These are phyloP conservation scores for Drosophila emarginata DNA, from an alignment of 2,888 invertebrate species.

Conservation along the genomic window DNA sequence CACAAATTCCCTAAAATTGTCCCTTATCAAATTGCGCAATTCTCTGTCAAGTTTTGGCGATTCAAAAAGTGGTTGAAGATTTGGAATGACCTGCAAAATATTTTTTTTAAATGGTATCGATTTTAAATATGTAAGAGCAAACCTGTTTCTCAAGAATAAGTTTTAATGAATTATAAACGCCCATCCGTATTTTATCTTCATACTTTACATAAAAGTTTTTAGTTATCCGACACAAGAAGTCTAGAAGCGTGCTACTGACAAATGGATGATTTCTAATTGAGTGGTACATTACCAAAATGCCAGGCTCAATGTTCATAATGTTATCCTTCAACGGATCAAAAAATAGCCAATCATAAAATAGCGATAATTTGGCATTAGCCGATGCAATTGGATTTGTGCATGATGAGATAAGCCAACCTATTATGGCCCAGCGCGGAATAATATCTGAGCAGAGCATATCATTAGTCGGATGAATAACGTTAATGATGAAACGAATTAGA, in stretches of 20 bases:
- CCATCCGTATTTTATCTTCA: slow-evolving; percentile 83
- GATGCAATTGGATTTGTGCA: slow-evolving; percentile 87
- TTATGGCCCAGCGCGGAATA: slow-evolving; percentile 88
- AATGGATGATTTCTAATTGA: slow-evolving; percentile 86
- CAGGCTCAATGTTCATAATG: slow-evolving; percentile 89
- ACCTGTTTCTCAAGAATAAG: slow-evolving; percentile 86
- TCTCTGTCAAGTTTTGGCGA: slow-evolving; percentile 86
- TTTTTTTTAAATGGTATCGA: slow-evolving; percentile 17
- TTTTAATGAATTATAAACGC: slow-evolving; percentile 82
- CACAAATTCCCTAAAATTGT: slow-evolving; percentile 94
- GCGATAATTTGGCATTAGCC: slow-evolving; percentile 86
- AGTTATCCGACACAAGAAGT: slow-evolving; percentile 87
- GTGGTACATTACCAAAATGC: slow-evolving; percentile 88
- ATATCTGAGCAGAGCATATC: slow-evolving; percentile 87
- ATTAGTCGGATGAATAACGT: slow-evolving; percentile 88
- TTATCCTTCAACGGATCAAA: slow-evolving; percentile 87
- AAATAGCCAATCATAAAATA: slow-evolving; percentile 89
- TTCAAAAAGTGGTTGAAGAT: slow-evolving; percentile 85
- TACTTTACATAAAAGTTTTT: slow-evolving; percentile 80
- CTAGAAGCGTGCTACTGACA: slow-evolving; percentile 86
- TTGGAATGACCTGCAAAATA: slow-evolving; percentile 84
- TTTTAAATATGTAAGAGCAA: not conserved
- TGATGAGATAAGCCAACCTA: slow-evolving; percentile 87
- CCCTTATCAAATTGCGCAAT: slow-evolving; percentile 89
- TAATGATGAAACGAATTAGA: slow-evolving; percentile 87